Evolutionary conservation across 2,797 vertebrate species (phyloP).

Genomic region (Harpagifer antarcticus): DNA sequence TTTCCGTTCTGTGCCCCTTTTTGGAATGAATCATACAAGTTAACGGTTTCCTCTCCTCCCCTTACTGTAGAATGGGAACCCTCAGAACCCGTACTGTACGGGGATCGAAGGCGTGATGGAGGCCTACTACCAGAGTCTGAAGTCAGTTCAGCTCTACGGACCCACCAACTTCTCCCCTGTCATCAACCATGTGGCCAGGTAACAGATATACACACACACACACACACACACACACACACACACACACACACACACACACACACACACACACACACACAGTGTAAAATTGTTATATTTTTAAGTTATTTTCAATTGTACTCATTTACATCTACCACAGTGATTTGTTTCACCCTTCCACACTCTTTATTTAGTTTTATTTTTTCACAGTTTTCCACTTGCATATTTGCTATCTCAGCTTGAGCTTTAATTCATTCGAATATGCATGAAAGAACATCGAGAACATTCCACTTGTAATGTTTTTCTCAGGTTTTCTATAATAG

Average conservation of each 20-base stretch:
- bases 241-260: no score
- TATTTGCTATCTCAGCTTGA: constrained; percentile 4
- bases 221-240: background rate
- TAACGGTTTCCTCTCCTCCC: background rate
- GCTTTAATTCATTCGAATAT: background rate
- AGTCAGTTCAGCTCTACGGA: constrained; percentile 97
- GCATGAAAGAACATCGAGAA: constrained; percentile 36
- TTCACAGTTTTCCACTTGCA: constrained; percentile 14
- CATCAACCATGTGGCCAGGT: constrained; percentile 96
- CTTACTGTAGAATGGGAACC: constrained; percentile 91
- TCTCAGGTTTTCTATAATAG: constrained; percentile 53
- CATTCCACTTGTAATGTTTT: constrained; percentile 29
- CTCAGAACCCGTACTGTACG: constrained; percentile 96
- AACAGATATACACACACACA: constrained; percentile 2
- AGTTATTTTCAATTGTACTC: background rate
- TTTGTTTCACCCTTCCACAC: background rate
- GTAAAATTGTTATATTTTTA: background rate
- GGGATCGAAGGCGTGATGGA: constrained; percentile 98
- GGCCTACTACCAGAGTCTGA: constrained; percentile 95
- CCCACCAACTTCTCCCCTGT: constrained; percentile 98
- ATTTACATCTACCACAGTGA: background rate
- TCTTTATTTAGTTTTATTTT: background rate
- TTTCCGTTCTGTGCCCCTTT: background rate
- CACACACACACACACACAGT: no score
- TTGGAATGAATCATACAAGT: background rate